These are phyloP conservation scores for Pseudopodoces humilis DNA, from an alignment of 2,113 vertebrate species.

Conservation along the genomic window DNA sequence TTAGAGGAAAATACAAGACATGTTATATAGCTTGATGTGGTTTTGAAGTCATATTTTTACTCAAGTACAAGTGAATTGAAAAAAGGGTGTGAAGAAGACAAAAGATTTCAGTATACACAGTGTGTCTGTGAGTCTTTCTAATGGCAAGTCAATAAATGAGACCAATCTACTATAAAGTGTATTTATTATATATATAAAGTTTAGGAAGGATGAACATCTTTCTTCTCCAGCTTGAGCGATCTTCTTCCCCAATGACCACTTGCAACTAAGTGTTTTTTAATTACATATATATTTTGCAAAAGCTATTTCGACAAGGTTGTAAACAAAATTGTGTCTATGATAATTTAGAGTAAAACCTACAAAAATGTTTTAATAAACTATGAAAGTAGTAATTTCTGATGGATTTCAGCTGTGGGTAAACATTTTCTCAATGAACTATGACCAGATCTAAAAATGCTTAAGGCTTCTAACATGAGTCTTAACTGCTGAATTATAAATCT, in stretches of 20 bases:
- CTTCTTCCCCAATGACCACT: neutral
- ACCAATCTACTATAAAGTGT: neutral
- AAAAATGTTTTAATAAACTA: neutral
- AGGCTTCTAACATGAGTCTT: neutral
- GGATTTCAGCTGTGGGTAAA: neutral
- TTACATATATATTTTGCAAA: neutral
- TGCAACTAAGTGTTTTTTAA: neutral
- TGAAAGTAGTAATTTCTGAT: neutral
- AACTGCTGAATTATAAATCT: neutral
- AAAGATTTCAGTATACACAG: neutral
- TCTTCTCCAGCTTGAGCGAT: neutral
- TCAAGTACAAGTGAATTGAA: neutral
- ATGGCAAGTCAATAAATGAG: neutral
- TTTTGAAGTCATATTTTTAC: neutral
- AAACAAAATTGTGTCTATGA: neutral
- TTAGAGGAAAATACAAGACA: neutral
- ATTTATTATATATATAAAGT: neutral
- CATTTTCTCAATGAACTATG: neutral
- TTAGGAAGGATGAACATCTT: neutral
- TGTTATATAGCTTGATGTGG: neutral
- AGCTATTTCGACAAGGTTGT: neutral
- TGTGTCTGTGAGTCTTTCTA: neutral
- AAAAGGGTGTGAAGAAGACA: neutral
- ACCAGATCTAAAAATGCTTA: neutral
- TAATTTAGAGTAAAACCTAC: neutral